These are phyloP conservation scores for Erebia ligea DNA, from an alignment of 2,888 invertebrate species.

Conservation along the genomic window DNA sequence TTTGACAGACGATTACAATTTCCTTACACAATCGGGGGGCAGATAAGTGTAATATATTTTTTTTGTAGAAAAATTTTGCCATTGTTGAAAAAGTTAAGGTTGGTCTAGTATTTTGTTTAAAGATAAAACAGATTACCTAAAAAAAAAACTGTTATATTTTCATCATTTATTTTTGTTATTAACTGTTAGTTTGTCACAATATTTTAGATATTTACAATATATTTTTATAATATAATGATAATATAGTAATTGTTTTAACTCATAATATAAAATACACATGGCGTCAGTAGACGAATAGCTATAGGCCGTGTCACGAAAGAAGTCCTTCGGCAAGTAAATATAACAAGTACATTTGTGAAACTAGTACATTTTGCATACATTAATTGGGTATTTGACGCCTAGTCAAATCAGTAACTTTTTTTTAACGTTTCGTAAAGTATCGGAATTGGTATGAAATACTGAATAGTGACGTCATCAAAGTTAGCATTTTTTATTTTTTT, in stretches of 20 bases:
- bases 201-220: not conserved
- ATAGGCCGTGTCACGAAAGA: too few relatives aligned
- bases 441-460: too few relatives aligned
- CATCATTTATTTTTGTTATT: not conserved
- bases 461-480: too few relatives aligned
- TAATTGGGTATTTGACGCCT: not conserved
- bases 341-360: not conserved
- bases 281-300: too few relatives aligned
- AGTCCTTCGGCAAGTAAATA: too few relatives aligned
- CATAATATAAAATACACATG: too few relatives aligned
- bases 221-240: not conserved
- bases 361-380: not conserved
- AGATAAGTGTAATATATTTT: not conserved
- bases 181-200: not conserved
- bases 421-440: too few relatives aligned
- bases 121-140: not conserved
- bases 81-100: not conserved
- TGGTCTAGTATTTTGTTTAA: not conserved
- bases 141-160: not conserved
- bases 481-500: too few relatives aligned
- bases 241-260: too few relatives aligned
- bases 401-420: too few relatives aligned
- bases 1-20: too few relatives aligned
- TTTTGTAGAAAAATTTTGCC: not conserved
- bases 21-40: too few relatives aligned